A percentile compares a stretch with the other conserved stretches of the same genome.
phyloP scores from a whole-genome alignment of 2,888 invertebrate species.

The Morinoia aosen region DNA sequence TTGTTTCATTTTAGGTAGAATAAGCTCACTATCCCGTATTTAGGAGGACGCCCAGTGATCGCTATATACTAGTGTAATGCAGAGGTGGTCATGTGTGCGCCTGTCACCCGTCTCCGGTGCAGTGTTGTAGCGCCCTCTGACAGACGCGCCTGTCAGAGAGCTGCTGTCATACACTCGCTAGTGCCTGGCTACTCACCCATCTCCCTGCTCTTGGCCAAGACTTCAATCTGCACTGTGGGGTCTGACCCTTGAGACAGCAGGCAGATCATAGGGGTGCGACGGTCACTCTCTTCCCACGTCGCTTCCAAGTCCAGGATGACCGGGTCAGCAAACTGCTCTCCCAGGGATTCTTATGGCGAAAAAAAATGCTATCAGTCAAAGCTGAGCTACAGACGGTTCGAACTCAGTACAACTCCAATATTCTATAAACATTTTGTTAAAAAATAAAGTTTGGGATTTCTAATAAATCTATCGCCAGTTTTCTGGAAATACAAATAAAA shows the following conservation, averaged over 20 bases:
- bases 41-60: no score
- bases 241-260: slow-evolving; percentile 95
- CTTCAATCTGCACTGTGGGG: slow-evolving; percentile 93
- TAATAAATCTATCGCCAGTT: no score
- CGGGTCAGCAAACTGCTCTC: slow-evolving; percentile 90
- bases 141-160: no score
- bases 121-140: no score
- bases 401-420: not conserved
- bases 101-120: no score
- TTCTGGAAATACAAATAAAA: no score
- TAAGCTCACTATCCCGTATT: no score
- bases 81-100: no score
- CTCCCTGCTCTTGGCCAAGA: slow-evolving; percentile 87
- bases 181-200: slow-evolving; percentile 76
- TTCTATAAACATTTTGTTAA: not conserved
- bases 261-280: slow-evolving; percentile 89
- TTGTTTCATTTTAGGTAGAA: no score
- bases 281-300: slow-evolving; percentile 91
- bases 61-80: no score
- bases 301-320: slow-evolving; percentile 91
- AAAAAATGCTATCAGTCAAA: not conserved
- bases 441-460: not conserved
- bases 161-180: no score
- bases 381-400: not conserved
- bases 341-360: slow-evolving; percentile 79